Evolutionary conservation across 2,797 vertebrate genomes (phyloP).

Genomic region (Karalla daura): DNA sequence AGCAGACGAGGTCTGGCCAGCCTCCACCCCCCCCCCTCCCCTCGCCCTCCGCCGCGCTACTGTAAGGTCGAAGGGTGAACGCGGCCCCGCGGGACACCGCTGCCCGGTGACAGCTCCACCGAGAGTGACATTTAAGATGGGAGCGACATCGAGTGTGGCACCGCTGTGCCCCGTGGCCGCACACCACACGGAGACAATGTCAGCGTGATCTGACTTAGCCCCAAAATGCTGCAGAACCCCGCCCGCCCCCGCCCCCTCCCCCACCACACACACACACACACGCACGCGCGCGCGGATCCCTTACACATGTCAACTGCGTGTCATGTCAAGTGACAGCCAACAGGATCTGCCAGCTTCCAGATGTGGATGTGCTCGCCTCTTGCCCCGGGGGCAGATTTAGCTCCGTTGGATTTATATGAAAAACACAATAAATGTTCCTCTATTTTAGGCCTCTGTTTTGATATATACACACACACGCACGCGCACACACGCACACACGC

Average conservation of each 20-base stretch:
- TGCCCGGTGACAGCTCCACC: slow-evolving; percentile 54
- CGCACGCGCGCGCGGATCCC: slow-evolving; percentile 41
- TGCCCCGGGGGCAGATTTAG: slow-evolving; percentile 51
- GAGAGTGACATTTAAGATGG: slow-evolving; percentile 81
- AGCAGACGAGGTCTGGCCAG: slow-evolving; percentile 50
- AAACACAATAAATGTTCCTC: slow-evolving; percentile 19
- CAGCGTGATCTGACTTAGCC: slow-evolving; percentile 70
- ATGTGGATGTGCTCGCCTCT: slow-evolving; percentile 59
- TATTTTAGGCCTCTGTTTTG: slow-evolving; percentile 5
- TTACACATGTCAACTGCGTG: slow-evolving; percentile 61
- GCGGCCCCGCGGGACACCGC: slow-evolving; percentile 57
- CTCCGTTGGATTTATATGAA: slow-evolving; percentile 36
- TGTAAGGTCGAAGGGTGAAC: slow-evolving; percentile 78
- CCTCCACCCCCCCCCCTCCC: slow-evolving; percentile 67
- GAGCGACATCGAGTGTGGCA: slow-evolving; percentile 72
- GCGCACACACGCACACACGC: too few relatives aligned
- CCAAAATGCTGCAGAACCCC: slow-evolving; percentile 55
- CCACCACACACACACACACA: neutral
- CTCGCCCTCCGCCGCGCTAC: slow-evolving; percentile 65
- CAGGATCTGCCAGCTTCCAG: slow-evolving; percentile 70
- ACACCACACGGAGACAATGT: slow-evolving; percentile 65
- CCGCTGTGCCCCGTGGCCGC: slow-evolving; percentile 64
- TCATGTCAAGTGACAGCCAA: slow-evolving; percentile 65
- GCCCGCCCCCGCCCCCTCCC: slow-evolving; percentile 12
- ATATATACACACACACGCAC: too few relatives aligned